Percentiles rank a stretch among this genome's conserved stretches.
phyloP scores from a whole-genome alignment of 2,113 vertebrate genomes.

The Sapayoa aenigma region DNA sequence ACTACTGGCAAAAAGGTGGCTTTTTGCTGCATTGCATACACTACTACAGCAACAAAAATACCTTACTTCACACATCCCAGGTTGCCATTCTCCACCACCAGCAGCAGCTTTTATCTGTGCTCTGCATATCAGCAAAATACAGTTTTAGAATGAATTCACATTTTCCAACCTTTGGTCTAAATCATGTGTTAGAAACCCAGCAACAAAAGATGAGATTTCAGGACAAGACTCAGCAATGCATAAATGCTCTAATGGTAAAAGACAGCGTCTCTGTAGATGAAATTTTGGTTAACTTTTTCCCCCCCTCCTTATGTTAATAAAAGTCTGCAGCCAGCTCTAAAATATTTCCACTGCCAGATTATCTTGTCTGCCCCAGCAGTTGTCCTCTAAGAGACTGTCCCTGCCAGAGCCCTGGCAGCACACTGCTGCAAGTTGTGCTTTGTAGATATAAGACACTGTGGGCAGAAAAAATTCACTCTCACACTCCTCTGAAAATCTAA shows the following conservation, averaged over 20 bases:
- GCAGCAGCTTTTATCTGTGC: not conserved
- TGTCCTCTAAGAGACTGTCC: not conserved
- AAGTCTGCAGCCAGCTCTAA: not conserved
- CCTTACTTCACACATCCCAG: not conserved
- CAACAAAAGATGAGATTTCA: not conserved
- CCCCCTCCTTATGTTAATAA: not conserved
- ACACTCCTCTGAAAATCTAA: not conserved
- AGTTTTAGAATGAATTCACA: not conserved
- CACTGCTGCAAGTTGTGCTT: not conserved
- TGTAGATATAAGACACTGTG: not conserved
- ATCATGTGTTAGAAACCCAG: not conserved
- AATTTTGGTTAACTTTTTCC: not conserved
- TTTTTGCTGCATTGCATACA: not conserved
- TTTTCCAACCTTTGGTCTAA: not conserved
- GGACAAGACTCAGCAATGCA: not conserved
- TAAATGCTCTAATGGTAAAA: not conserved
- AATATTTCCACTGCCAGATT: constrained; percentile 11
- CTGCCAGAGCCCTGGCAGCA: not conserved
- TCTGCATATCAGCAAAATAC: not conserved
- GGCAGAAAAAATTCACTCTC: not conserved
- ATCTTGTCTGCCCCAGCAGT: not conserved
- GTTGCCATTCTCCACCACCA: not conserved
- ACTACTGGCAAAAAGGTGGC: not conserved
- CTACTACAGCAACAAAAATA: not conserved
- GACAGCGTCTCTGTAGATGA: not conserved